Conservation (phyloP, 2,797 vertebrate genomes). For the Galaxias olidus region DNA sequence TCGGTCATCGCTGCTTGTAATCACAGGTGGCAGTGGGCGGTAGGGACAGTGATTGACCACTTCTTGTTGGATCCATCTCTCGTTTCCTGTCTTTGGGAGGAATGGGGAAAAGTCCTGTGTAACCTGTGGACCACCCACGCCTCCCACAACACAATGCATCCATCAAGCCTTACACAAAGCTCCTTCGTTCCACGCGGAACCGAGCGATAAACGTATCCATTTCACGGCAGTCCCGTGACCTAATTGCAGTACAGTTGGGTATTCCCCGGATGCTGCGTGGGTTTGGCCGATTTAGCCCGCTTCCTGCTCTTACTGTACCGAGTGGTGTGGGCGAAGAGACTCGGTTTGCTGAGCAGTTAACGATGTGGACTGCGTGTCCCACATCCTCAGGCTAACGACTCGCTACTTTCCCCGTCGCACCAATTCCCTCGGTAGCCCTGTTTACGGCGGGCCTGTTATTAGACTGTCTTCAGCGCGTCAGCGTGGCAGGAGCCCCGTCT, state of each 20-base stretch:
- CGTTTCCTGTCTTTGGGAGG: conserved; percentile 51
- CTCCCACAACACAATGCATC: conserved; percentile 4
- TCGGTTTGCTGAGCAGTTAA: no score
- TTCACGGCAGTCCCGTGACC: conserved; percentile 44
- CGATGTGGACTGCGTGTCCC: no score
- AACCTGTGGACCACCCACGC: conserved; percentile 17
- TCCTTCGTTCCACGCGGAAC: conserved; percentile 41
- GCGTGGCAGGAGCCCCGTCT: no score
- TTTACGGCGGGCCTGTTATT: no score
- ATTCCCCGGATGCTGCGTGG: conserved; percentile 15
- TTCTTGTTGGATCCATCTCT: no score
- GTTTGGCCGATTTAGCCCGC: conserved; percentile 19
- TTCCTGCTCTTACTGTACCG: conserved; percentile 5
- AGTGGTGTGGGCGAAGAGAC: no score
- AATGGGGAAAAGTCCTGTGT: conserved; percentile 42
- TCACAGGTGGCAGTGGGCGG: no score
- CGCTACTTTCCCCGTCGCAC: background rate
- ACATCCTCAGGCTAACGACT: background rate
- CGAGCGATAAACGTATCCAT: conserved; percentile 27
- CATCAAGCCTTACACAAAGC: conserved; percentile 24
- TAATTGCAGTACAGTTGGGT: conserved; percentile 21
- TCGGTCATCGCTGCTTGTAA: no score
- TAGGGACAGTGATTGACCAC: no score
- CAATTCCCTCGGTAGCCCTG: no score
- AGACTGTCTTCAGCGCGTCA: no score